Evolutionary conservation across 2,888 invertebrate genomes (phyloP), one percentile per base, ranked within the genome.

Genomic region (Drosophila atripex): DNA sequence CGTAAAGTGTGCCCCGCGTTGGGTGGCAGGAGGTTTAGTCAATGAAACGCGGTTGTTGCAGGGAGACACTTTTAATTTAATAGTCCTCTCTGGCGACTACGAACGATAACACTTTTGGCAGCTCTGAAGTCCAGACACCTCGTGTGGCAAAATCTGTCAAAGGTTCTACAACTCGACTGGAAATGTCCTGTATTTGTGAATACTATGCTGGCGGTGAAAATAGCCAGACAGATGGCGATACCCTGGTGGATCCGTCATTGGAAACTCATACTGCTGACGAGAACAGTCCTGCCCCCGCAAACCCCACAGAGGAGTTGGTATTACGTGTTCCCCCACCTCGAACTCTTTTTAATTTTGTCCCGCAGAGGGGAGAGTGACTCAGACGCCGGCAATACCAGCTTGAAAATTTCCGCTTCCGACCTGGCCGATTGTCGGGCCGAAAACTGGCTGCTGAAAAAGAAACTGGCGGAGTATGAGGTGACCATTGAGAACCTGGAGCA

Each of bases 401-500:
- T 64, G 4, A 21, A 68, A 0, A 61, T 80, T 0, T 80, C 88
- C 2, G 89, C 89, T 4, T 84, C 89, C 1, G 89, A 90, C 23
- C 58, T 91, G 41, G 86, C 83, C 0, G 71, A 75, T 2, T 79
- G 78, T 5, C 86, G 85, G 11, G 77, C 90, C 0, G 89, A 91
- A 74, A 90, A 90, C 60, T 89, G 90, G 88, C 52, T 89, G 7
- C 75, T 91, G 0, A 88, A 75, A 28, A 88, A 88, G 47, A 78
- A 86, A 28, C 53, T 91, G 0, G 32, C 59, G 0, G 89, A 89
- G 3, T 76, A 77, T 8, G 77, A 79, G 35, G 78, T 85, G 7
- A 87, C 85, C 5, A 78, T 88, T 6, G 79, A 88, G 53, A 90
- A 89, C 58, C 73, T 91, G 38, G 89, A 90, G 49, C 75, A 84